Base-by-base conservation (phyloP, 1,140 invertebrate species). In the Drosophila subpulchrella region DNA sequence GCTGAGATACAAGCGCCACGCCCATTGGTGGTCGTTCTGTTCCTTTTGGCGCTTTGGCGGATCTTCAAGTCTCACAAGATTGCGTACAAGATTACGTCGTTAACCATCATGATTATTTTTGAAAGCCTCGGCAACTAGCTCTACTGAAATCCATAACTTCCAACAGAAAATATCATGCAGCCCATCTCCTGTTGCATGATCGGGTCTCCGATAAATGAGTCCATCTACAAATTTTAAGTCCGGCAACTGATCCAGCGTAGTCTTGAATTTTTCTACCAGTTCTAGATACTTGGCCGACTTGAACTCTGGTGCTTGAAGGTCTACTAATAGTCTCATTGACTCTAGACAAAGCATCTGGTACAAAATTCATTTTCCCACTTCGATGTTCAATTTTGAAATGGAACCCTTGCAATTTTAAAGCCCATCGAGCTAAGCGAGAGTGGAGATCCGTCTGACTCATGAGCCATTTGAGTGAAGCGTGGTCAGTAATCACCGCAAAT, bases 11-110 rank as follows among this genome's bases (percentile, higher is more conserved):
- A 71, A 30, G 41, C 42, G 55, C 30, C 10, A 57, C 59, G 5
- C 60, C 60, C 48, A 77, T 44, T 13, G 62, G 70, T 12, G 58
- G 57, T 15, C 61, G 54, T 11, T 54, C 7, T 2, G 8, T 4
- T 4, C 15, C 11, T 39, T 75, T 75, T 4, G 62, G 51, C 3
- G 39, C 7, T 17, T 78, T 58, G 4, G 38, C 47, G 0, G 8
- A 10, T 17, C 70, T 75, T 17, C 71, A 70, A 0, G 39, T 34
- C 0, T 46, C 34, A 50, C 63, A 70, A 34, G 32, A 17, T 8
- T 39, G 42, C 3, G 70, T 44, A 27, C 63, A 68, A 4, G 11
- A 8, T 60, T 0, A 70, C 63, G 27, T 74, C 42, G 2, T 30
- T 12, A 1, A 36, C 11, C 27, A 27, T 27, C 27, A 27, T 27